Conservation (phyloP, 2,888 invertebrate species). For the Nomada flava region DNA sequence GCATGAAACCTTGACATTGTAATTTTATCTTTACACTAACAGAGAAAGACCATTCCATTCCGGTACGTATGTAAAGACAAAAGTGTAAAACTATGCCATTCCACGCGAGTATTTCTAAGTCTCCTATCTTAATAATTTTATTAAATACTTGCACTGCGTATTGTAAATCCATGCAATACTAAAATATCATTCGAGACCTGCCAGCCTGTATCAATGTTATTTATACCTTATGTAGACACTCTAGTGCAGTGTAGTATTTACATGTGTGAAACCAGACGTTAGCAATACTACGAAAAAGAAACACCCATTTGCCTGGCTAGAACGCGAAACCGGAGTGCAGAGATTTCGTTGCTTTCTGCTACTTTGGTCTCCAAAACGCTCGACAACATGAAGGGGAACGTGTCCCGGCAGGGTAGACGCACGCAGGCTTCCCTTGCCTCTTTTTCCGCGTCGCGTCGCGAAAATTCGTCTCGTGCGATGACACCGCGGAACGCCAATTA, state of each 20-base stretch:
- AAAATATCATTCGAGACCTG: not conserved
- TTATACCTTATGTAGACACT: no score
- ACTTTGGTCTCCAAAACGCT: not conserved
- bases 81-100: no score
- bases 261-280: not conserved
- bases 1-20: no score
- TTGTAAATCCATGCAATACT: no score
- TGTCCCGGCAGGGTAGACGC: not conserved
- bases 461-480: constrained; percentile 25
- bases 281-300: not conserved
- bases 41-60: no score
- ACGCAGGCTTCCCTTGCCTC: not conserved
- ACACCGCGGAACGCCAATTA: constrained; percentile 45
- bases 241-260: not conserved
- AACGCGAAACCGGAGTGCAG: not conserved
- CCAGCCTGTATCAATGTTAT: no score
- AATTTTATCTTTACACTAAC: no score
- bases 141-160: no score
- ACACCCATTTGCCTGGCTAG: no score
- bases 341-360: constrained; percentile 4
- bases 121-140: no score
- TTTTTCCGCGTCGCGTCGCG: constrained; percentile 22
- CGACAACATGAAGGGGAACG: constrained; percentile 14
- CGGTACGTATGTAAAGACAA: no score
- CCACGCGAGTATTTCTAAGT: no score